Evolutionary conservation across 1,140 invertebrate genomes (phyloP).

Genomic region (Ylistrum balloti): DNA sequence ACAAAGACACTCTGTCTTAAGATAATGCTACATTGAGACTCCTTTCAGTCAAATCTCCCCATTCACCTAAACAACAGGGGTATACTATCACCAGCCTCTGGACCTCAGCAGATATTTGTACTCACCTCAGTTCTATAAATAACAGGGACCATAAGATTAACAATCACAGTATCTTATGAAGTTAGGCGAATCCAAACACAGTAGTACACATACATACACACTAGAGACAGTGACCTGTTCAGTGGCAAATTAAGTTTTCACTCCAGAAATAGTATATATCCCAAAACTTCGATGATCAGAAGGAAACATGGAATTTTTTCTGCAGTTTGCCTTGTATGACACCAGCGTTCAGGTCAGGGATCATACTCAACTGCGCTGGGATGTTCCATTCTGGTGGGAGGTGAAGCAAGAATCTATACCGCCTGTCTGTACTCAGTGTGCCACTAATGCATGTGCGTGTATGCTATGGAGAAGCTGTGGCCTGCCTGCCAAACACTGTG

Average conservation of each 20-base stretch:
- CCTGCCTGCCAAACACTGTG: neutral
- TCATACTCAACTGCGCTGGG: neutral
- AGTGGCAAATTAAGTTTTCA: neutral
- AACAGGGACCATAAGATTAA: neutral
- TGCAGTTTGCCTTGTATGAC: constrained; percentile 4
- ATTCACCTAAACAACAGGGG: neutral
- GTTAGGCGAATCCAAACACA: neutral
- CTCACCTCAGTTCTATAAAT: constrained; percentile 14
- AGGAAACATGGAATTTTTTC: constrained; percentile 3
- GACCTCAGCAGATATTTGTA: neutral
- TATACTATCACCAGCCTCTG: neutral
- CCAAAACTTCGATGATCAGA: neutral
- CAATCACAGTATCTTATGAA: neutral
- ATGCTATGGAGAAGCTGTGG: neutral
- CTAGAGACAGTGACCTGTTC: neutral
- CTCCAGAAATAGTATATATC: neutral
- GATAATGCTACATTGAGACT: neutral
- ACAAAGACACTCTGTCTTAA: neutral
- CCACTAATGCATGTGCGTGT: neutral
- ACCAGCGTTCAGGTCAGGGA: neutral
- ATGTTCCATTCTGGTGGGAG: neutral
- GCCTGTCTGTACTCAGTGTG: neutral
- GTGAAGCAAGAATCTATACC: neutral
- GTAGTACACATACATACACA: neutral
- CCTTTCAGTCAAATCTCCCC: neutral